Percentiles rank a stretch among this genome's conserved stretches.
Evolutionary conservation across 2,797 vertebrate genomes (phyloP).

Genomic region (Falco cherrug): DNA sequence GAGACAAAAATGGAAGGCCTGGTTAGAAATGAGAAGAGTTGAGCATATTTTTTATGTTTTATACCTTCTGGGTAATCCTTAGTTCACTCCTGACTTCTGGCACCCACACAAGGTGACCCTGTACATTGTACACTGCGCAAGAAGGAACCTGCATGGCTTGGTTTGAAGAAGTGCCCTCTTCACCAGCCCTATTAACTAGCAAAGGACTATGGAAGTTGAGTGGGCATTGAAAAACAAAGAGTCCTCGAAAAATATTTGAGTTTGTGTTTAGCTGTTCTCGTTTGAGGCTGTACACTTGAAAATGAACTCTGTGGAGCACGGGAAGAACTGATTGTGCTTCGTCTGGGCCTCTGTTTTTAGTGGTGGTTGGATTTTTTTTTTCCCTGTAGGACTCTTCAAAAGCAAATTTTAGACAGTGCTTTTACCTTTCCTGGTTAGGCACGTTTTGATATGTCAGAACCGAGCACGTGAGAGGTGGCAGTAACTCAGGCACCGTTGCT

Average conservation of each 20-base stretch:
- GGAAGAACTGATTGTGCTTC: not conserved
- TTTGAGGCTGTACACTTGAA: fast-evolving
- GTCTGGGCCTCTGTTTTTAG: not conserved
- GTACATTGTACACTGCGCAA: not conserved
- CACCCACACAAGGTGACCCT: not conserved
- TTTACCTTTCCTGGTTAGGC: not conserved
- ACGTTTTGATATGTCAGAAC: not conserved
- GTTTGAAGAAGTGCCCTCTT: not conserved
- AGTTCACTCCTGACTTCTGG: not conserved
- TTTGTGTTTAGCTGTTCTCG: not conserved
- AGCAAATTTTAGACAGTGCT: not conserved
- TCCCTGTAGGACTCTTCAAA: not conserved
- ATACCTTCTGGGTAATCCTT: not conserved
- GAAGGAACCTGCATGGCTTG: fast-evolving
- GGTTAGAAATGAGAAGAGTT: not conserved
- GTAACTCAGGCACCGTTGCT: not conserved
- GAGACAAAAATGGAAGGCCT: not conserved
- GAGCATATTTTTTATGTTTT: not conserved
- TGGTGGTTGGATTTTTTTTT: not conserved
- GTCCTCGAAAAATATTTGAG: not conserved
- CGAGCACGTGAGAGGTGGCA: not conserved
- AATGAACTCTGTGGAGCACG: not conserved
- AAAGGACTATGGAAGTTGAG: not conserved
- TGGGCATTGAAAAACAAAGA: not conserved
- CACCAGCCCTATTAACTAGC: not conserved